Evolutionary conservation across 2,888 invertebrate species (phyloP).

Genomic region (Xestia ashworthii): DNA sequence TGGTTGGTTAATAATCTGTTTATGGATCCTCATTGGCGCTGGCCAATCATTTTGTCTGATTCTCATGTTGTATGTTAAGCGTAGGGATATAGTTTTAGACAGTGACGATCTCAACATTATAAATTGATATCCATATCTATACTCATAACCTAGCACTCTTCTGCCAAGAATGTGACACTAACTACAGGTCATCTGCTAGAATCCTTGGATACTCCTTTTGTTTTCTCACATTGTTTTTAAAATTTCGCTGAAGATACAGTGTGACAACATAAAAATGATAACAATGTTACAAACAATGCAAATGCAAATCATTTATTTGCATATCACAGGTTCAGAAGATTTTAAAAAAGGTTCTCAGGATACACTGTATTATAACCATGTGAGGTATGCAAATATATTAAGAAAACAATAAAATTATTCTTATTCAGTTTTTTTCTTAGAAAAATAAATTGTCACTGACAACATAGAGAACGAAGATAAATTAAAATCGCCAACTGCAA

Average conservation of each 20-base stretch:
- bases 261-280: background rate
- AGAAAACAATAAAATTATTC: no score
- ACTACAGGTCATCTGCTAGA: background rate
- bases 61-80: background rate
- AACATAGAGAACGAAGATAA: background rate
- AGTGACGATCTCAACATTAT: background rate
- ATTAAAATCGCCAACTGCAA: conserved; percentile 16
- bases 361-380: no score
- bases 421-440: no score
- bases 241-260: background rate
- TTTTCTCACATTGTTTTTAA: background rate
- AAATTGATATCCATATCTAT: background rate
- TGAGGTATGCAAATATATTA: no score
- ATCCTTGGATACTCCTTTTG: background rate
- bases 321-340: no score
- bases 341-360: no score
- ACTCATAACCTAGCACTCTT: background rate
- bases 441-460: no score
- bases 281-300: no score
- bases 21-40: background rate
- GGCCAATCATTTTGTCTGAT: background rate
- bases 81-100: background rate
- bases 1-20: background rate
- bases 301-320: no score
- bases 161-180: background rate